Conservation (phyloP, 1,140 invertebrate genomes). For the Brachionus asplanchnoidis region DNA sequence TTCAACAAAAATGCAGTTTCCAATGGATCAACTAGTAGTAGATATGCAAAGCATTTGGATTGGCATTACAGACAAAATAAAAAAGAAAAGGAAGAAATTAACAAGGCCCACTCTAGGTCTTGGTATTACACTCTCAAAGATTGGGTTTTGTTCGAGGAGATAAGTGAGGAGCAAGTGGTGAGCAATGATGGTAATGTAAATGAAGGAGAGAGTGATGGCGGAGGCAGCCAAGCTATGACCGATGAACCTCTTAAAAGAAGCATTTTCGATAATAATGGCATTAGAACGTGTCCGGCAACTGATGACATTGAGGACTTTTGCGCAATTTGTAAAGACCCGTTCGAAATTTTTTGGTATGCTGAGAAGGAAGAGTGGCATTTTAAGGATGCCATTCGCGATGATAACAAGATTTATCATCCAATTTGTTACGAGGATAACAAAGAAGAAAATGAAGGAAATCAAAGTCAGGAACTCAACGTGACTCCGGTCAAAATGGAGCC, state of each 20-base stretch:
- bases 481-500: not conserved
- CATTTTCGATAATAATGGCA: not conserved
- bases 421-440: slow-evolving; percentile 44
- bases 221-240: not conserved
- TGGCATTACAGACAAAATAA: slow-evolving; percentile 42
- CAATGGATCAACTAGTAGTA: not conserved
- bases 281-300: not conserved
- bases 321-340: slow-evolving; percentile 79
- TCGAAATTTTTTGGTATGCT: slow-evolving; percentile 88
- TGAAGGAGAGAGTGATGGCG: not conserved
- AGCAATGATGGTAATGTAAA: not conserved
- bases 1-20: not conserved
- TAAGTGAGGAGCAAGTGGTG: slow-evolving; percentile 31
- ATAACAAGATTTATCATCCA: slow-evolving; percentile 61
- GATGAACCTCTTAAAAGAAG: not conserved
- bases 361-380: slow-evolving; percentile 93
- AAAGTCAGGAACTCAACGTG: not conserved
- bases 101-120: not conserved
- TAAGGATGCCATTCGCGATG: slow-evolving; percentile 70
- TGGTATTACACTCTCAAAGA: slow-evolving; percentile 35
- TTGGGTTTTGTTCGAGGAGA: slow-evolving; percentile 39
- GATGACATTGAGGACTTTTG: slow-evolving; percentile 58
- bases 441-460: slow-evolving; percentile 23
- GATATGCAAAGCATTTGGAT: slow-evolving; percentile 35
- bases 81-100: slow-evolving; percentile 30